Evolutionary conservation across 2,797 vertebrate genomes (phyloP).

Genomic region (Natrix natrix): DNA sequence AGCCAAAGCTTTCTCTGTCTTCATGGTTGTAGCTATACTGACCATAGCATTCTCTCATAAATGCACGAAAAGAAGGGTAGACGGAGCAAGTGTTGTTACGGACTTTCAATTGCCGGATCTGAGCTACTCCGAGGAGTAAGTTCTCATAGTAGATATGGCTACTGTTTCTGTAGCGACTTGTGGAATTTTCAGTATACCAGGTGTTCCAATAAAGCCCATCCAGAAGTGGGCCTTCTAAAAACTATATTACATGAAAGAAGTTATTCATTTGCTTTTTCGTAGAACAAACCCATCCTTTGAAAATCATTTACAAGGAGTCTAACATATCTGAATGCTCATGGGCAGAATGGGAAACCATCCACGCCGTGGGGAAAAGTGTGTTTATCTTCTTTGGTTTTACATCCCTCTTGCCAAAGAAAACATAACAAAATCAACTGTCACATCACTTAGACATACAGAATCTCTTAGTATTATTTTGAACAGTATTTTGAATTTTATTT

Average conservation of each 20-base stretch:
- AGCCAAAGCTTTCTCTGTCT: constrained; percentile 63
- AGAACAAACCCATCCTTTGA: neutral
- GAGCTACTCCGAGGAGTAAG: constrained; percentile 65
- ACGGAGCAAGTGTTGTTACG: constrained; percentile 61
- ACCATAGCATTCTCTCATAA: constrained; percentile 59
- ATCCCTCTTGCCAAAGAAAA: neutral
- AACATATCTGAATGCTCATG: neutral
- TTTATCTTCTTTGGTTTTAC: neutral
- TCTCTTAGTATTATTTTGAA: neutral
- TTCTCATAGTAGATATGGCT: constrained; percentile 69
- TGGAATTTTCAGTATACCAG: constrained; percentile 38
- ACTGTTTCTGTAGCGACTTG: constrained; percentile 34
- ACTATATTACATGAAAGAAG: constrained; percentile 41
- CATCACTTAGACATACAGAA: neutral
- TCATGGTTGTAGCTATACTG: constrained; percentile 51
- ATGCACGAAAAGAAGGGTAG: constrained; percentile 47
- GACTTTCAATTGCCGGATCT: constrained; percentile 68
- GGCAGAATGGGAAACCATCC: neutral
- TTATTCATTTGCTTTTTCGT: constrained; percentile 21
- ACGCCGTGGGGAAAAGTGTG: fast-evolving
- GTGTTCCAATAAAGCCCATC: constrained; percentile 70
- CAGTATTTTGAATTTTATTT: neutral
- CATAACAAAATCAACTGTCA: neutral
- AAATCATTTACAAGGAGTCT: neutral
- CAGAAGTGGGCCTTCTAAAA: constrained; percentile 69